These are phyloP conservation scores for Octodon degus DNA, from an alignment of 2,113 vertebrate species.

Conservation along the genomic window DNA sequence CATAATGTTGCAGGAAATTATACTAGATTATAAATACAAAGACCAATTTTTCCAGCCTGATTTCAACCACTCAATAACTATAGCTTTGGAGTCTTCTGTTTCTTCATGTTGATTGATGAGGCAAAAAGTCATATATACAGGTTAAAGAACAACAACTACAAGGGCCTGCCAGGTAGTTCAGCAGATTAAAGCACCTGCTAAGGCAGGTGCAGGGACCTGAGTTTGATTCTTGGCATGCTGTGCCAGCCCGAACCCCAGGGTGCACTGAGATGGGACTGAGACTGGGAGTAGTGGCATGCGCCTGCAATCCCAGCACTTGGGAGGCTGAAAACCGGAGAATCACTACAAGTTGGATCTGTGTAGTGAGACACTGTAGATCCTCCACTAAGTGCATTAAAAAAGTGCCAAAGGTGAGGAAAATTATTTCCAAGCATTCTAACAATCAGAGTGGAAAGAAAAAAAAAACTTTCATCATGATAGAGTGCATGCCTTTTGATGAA, in stretches of 20 bases:
- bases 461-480: background rate
- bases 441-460: background rate
- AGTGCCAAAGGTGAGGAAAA: fast-evolving
- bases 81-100: background rate
- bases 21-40: background rate
- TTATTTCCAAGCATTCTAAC: background rate
- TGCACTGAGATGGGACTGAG: no score
- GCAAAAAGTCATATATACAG: background rate
- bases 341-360: no score
- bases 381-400: background rate
- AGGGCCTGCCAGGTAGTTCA: no score
- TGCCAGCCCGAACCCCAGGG: no score
- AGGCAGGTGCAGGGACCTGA: no score
- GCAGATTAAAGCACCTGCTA: no score
- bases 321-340: no score
- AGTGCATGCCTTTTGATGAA: background rate
- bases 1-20: background rate
- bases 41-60: background rate
- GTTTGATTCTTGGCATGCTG: no score
- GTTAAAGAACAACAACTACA: no score
- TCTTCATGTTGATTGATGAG: background rate
- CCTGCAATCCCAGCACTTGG: no score
- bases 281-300: no score
- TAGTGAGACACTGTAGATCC: no score
- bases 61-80: conserved; percentile 19